Evolutionary conservation across 2,888 invertebrate species (phyloP).

Genomic region (Fragum fragum): DNA sequence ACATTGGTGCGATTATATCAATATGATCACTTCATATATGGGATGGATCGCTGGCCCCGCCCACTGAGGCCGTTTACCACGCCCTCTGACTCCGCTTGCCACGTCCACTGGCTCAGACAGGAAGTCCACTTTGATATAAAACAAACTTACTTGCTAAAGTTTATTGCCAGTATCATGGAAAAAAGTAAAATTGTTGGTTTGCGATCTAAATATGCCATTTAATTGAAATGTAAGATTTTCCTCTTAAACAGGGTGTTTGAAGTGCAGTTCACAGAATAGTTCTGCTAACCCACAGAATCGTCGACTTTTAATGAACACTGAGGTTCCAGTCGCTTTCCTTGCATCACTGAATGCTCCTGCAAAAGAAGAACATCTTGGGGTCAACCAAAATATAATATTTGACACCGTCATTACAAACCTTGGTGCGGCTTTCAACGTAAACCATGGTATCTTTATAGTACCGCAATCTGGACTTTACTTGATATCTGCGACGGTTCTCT

Average conservation of each 20-base stretch:
- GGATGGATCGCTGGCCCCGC: too few species aligned
- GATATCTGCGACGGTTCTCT: conserved; percentile 25
- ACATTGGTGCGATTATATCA: too few species aligned
- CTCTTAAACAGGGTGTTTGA: background rate
- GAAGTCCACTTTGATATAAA: too few species aligned
- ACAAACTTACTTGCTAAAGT: too few species aligned
- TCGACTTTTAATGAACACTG: background rate
- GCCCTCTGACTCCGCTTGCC: too few species aligned
- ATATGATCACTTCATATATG: too few species aligned
- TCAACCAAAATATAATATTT: conserved; percentile 11
- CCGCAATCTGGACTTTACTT: conserved; percentile 23
- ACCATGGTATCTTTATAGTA: conserved; percentile 11
- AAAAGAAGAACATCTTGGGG: conserved; percentile 10
- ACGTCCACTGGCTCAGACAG: too few species aligned
- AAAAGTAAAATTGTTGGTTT: too few species aligned
- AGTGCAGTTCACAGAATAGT: background rate
- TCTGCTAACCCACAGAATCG: background rate
- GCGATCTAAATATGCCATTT: too few species aligned
- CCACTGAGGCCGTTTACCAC: too few species aligned
- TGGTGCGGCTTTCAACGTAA: background rate
- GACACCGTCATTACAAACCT: conserved; percentile 12
- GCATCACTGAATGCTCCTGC: background rate
- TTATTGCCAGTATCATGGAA: too few species aligned
- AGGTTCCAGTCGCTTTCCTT: background rate
- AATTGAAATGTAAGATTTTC: too few species aligned